Conservation (phyloP, 2,113 vertebrate species). For the Callipepla californica region DNA sequence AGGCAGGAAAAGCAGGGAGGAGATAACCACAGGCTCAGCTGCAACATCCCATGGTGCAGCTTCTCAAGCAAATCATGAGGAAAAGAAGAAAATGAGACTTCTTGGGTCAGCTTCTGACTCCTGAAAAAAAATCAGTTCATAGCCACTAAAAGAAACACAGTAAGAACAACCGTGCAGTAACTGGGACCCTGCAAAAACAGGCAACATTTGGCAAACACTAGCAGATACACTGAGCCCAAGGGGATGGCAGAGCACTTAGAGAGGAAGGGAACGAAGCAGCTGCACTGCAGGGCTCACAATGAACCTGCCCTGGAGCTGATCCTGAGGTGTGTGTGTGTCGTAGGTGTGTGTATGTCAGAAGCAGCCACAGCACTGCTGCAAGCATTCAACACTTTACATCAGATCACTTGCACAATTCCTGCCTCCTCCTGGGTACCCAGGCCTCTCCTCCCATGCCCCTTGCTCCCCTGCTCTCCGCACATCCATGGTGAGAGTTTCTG, state of each 20-base stretch:
- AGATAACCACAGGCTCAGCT: background rate
- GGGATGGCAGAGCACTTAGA: background rate
- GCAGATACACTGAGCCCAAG: background rate
- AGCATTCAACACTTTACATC: accelerated
- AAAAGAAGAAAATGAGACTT: constrained; percentile 33
- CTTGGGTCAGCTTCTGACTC: constrained; percentile 50
- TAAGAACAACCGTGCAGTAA: constrained; percentile 62
- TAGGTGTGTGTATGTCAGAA: accelerated
- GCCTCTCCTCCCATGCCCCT: background rate
- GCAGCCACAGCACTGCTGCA: background rate
- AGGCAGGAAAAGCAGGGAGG: background rate
- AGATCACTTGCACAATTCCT: background rate
- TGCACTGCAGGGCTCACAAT: accelerated
- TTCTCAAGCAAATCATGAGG: constrained; percentile 27
- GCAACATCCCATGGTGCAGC: background rate
- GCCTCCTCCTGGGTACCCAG: background rate
- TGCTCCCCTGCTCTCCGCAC: background rate
- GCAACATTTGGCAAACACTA: background rate
- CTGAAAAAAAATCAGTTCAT: constrained; percentile 68
- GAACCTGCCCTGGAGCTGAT: background rate
- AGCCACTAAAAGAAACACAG: constrained; percentile 63
- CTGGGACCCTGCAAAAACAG: constrained; percentile 61
- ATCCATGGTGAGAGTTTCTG: accelerated
- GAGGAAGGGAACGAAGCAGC: background rate
- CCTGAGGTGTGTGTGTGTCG: accelerated